Conservation (phyloP, 2,797 vertebrate genomes). For the Muraenolepis orangiensis region DNA sequence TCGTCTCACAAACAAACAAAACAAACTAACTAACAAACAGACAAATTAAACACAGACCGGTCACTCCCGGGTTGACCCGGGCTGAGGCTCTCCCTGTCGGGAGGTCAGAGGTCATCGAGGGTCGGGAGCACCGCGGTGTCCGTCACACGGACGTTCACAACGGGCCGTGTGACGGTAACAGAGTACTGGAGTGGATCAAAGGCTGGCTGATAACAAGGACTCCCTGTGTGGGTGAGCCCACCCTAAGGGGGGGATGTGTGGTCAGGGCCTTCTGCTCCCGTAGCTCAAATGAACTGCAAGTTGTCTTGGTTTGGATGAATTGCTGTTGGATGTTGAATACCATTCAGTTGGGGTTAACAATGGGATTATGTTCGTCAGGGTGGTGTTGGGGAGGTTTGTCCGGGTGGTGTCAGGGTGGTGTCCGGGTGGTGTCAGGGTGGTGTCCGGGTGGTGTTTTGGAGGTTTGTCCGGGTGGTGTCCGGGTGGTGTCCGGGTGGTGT, state of each 20-base stretch:
- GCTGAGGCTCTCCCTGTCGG: neutral
- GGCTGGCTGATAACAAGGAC: neutral
- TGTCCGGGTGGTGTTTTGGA: neutral
- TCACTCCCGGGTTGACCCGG: neutral
- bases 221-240: neutral
- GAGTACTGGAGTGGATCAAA: constrained; percentile 6
- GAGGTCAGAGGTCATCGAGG: constrained; percentile 44
- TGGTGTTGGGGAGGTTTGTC: neutral
- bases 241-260: neutral
- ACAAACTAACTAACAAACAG: neutral
- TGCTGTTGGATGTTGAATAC: neutral
- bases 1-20: neutral
- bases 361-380: neutral
- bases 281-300: neutral
- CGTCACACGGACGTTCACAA: neutral
- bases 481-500: neutral
- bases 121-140: constrained; percentile 38
- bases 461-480: neutral
- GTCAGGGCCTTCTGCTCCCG: too few relatives aligned
- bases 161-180: neutral
- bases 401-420: neutral
- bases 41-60: neutral
- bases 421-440: neutral
- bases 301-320: neutral
- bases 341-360: neutral